A percentile compares a stretch with the other conserved stretches of the same genome.
These are phyloP conservation scores for Rhynchomys soricoides DNA, from an alignment of 2,113 vertebrate species.

Conservation along the genomic window DNA sequence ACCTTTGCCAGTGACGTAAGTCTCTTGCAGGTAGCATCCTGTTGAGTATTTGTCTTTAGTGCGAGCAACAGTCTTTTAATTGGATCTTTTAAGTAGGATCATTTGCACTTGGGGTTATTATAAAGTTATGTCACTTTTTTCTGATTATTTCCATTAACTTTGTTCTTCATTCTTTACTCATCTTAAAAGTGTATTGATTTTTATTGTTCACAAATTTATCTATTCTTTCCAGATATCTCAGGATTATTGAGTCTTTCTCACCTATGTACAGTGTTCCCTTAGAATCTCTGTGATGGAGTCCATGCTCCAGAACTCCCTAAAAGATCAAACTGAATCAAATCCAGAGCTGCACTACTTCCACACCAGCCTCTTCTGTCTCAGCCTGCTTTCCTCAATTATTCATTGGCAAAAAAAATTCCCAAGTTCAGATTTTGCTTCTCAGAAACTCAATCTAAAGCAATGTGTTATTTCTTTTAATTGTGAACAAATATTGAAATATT, in stretches of 20 bases:
- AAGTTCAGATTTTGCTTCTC: neutral
- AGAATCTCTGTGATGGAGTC: neutral
- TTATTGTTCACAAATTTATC: neutral
- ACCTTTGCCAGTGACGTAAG: neutral
- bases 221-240: neutral
- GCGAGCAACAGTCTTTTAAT: neutral
- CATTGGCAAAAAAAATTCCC: neutral
- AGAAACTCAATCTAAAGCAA: neutral
- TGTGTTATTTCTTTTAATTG: neutral
- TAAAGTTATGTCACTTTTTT: neutral
- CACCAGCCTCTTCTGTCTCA: accelerated
- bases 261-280: neutral
- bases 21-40: neutral
- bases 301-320: neutral
- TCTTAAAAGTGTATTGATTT: neutral
- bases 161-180: neutral
- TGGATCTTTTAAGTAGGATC: too few species aligned
- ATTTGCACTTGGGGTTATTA: neutral
- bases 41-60: neutral
- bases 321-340: neutral
- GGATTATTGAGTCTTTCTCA: neutral
- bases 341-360: neutral
- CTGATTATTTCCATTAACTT: neutral
- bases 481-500: neutral
- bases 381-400: neutral